Conservation (phyloP, 2,797 vertebrate genomes). For the Australoheros facetus region DNA sequence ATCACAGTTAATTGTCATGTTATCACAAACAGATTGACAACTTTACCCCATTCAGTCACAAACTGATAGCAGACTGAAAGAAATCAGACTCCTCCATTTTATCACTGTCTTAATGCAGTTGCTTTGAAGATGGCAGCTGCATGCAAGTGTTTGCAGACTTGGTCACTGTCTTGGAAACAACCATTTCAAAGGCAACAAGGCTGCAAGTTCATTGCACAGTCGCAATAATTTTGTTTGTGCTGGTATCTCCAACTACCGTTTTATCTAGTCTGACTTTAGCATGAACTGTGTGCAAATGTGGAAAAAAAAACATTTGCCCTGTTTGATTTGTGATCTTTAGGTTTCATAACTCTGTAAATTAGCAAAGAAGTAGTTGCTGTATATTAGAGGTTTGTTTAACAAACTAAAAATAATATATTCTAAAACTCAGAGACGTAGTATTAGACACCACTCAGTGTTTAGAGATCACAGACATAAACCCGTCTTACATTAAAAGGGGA, state of each 20-base stretch:
- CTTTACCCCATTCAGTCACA: neutral
- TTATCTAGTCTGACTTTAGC: neutral
- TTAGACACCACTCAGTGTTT: neutral
- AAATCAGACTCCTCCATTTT: neutral
- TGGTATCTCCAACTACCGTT: neutral
- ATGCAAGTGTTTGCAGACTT: neutral
- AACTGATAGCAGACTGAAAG: no score
- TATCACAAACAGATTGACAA: no score
- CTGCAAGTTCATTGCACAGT: no score
- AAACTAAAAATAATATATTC: neutral
- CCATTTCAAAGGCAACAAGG: neutral
- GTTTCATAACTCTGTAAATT: neutral
- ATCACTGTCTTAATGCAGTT: neutral
- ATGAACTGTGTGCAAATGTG: neutral
- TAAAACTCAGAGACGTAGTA: neutral
- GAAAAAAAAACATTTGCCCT: neutral
- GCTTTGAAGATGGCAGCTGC: neutral
- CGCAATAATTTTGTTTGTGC: neutral
- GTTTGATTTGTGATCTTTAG: neutral
- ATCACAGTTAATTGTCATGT: no score
- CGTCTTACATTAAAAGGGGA: slow-evolving; percentile 1
- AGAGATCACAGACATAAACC: neutral
- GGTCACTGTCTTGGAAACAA: neutral
- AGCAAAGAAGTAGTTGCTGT: no score
- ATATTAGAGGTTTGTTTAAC: no score